phyloP scores from a whole-genome alignment of 2,113 vertebrate species.

The Paedocypris sp. region DNA sequence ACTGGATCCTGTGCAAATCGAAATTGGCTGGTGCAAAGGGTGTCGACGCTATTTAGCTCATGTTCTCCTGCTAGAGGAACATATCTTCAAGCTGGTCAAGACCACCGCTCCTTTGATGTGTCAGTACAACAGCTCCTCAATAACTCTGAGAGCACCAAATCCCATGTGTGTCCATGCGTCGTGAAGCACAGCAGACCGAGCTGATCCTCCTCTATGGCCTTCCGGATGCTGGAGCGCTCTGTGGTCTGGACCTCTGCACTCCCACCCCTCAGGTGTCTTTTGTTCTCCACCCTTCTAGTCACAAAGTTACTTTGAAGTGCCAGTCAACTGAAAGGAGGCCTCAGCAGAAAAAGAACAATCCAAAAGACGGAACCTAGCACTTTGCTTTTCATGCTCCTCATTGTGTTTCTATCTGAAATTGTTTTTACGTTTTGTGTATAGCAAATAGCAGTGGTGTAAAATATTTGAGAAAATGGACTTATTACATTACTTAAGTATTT shows the following conservation, averaged over 20 bases:
- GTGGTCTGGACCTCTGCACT: slow-evolving; percentile 18
- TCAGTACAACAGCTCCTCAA: slow-evolving; percentile 26
- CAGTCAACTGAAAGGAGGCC: slow-evolving; percentile 30
- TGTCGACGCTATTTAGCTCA: too few species aligned
- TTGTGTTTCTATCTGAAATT: not conserved
- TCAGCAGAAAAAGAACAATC: slow-evolving; percentile 15
- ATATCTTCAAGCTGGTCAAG: slow-evolving; percentile 38
- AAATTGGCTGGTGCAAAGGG: too few species aligned
- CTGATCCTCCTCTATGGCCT: slow-evolving; percentile 36
- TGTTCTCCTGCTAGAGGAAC: slow-evolving; percentile 37
- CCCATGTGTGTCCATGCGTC: slow-evolving; percentile 14
- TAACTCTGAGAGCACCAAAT: slow-evolving; percentile 30
- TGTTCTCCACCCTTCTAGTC: slow-evolving; percentile 33
- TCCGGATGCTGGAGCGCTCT: slow-evolving; percentile 26
- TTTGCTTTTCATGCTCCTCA: not conserved
- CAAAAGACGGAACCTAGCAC: not conserved
- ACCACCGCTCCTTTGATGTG: slow-evolving; percentile 36
- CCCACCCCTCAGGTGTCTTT: slow-evolving; percentile 42
- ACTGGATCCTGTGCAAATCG: too few species aligned
- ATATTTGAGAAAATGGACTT: too few species aligned
- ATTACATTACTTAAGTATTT: too few species aligned
- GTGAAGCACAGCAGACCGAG: slow-evolving; percentile 37
- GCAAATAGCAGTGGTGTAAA: too few species aligned
- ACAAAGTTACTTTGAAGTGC: slow-evolving; percentile 39
- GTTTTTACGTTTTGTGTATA: too few species aligned